Base-by-base conservation (phyloP, 2,113 vertebrate genomes). In the Porphyrio hochstetteri region DNA sequence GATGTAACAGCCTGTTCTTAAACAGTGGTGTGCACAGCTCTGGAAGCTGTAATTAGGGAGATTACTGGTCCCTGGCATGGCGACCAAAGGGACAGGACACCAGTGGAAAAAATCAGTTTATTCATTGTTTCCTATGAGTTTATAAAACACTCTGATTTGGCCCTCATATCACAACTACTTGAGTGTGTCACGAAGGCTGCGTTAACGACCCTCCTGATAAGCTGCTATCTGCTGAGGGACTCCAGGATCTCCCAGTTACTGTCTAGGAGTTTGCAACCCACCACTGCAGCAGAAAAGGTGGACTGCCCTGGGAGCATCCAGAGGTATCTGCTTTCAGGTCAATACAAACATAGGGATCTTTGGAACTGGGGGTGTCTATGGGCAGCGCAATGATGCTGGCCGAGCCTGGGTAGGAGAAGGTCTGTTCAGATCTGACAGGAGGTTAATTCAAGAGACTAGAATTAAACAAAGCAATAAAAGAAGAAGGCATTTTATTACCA, bases 401-500 rank as follows among this genome's bases (percentile, higher is more conserved):
- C 46, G 28, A 87, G 29, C 11, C 63, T 36, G 35, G 23, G 24
- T 56, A 21, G 55, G 33, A 68, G 42, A 16, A 85, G 38, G 56
- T 38, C 18, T 75, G 8, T 59, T 90, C 65, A 53, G 38, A 9
- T 71, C 38, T 82, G 57, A 21, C 6, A 52, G 82, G 77, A 70
- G 28, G 71, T 92, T 97, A 96, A 92, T 71, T 70, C 11, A 82
- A 95, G 92, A 71, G 46, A 50, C 4, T 4, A 71, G 81, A 87
- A 92, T 71, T 87, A 95, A 97, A 76, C 56, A 87, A 71, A 95
- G 53, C 76, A 61, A 15, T 90, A 82, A 92, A 46, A 92, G 53
- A 95, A 89, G 1, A 63, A 60, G 72, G 38, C 88, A 72, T 65
- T 91, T 97, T 94, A 91, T 93, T 97, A 93, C 77, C 87, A 12